Evolutionary conservation across 2,797 vertebrate species (phyloP).

Genomic region (Limosa lapponica): DNA sequence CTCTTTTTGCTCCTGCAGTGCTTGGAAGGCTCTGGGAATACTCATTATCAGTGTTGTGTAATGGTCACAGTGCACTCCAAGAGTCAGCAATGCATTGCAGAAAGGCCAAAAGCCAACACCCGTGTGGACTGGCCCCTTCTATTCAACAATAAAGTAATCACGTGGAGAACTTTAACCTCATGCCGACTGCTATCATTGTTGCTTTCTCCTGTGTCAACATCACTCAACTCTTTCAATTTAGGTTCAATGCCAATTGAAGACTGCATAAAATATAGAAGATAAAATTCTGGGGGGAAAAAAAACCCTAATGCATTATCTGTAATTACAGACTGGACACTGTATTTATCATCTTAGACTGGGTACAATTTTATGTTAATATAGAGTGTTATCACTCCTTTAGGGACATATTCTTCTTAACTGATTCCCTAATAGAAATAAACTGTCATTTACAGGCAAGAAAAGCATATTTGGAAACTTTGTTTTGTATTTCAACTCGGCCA

Average conservation of each 20-base stretch:
- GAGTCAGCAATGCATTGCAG: not conserved
- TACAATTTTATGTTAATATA: not conserved
- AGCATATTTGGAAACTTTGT: not conserved
- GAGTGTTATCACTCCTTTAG: not conserved
- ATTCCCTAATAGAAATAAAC: not conserved
- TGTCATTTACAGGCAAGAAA: not conserved
- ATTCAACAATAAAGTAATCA: not conserved
- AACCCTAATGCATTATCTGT: not conserved
- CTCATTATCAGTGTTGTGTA: not conserved
- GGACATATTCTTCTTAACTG: not conserved
- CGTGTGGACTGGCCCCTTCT: not conserved
- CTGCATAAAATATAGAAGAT: not conserved
- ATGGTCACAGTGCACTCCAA: not conserved
- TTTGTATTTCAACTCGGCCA: not conserved
- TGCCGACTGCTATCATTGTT: not conserved
- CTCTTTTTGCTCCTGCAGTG: not conserved
- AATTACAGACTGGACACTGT: not conserved
- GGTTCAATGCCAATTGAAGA: not conserved
- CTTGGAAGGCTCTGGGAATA: not conserved
- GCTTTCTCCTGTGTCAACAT: not conserved
- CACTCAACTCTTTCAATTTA: not conserved
- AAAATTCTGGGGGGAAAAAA: not conserved
- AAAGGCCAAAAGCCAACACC: not conserved
- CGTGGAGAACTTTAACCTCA: not conserved
- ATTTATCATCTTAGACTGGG: not conserved